Evolutionary conservation across 2,888 invertebrate genomes (phyloP).

Genomic region (Cistogaster globosa): DNA sequence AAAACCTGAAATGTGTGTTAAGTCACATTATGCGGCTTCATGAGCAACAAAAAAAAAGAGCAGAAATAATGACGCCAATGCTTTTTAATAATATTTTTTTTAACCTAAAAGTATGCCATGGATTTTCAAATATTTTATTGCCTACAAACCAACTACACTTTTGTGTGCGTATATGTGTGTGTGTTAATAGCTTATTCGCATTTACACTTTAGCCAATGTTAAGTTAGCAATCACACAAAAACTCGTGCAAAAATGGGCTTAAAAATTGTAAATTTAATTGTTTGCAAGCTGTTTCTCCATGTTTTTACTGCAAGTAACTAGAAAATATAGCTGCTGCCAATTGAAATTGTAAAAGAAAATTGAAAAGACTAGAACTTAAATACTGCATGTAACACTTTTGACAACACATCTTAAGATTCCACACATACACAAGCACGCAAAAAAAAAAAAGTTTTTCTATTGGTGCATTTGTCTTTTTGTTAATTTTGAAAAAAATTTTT

Average conservation of each 20-base stretch:
- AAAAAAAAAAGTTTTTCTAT: conserved; percentile 34
- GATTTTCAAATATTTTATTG: conserved; percentile 54
- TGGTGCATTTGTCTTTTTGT: not conserved
- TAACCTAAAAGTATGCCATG: conserved; percentile 53
- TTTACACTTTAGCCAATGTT: conserved; percentile 40
- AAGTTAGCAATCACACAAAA: not conserved
- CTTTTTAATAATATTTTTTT: conserved; percentile 2
- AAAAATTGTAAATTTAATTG: conserved; percentile 33
- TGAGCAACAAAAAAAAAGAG: not conserved
- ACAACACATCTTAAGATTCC: conserved; percentile 63
- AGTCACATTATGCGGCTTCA: conserved; percentile 26
- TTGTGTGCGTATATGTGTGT: not conserved
- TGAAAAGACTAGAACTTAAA: conserved; percentile 36
- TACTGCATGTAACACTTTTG: conserved; percentile 60
- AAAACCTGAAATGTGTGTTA: conserved; percentile 6
- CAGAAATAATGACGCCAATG: too few species aligned
- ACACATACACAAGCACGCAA: not conserved
- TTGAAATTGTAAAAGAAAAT: conserved; percentile 39
- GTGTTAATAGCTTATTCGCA: conserved; percentile 2
- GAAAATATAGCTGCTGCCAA: conserved; percentile 12
- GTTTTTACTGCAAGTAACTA: conserved; percentile 48
- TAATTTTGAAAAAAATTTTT: conserved; percentile 59
- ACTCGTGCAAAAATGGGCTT: not conserved
- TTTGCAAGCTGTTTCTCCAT: conserved; percentile 6
- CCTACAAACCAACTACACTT: conserved; percentile 18